Base-by-base conservation (phyloP, 2,888 invertebrate genomes). In the Entomobrya multifasciata region DNA sequence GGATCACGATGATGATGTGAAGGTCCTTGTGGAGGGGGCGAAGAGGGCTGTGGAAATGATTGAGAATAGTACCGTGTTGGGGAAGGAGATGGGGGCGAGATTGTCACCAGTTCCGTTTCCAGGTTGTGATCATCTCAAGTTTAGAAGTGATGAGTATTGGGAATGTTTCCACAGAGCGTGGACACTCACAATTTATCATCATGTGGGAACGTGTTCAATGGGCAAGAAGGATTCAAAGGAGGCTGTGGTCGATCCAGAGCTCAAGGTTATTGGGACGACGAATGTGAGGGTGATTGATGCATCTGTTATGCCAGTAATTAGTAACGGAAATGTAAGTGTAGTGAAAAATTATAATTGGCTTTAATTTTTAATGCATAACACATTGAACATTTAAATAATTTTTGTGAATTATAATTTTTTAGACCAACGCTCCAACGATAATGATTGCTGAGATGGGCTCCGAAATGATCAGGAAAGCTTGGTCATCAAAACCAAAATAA, bases 221-320 rank as follows among this genome's bases (percentile, higher is more conserved):
- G 90, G 90, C 4, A 88, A 81, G 49, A 81, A 78, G 36, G 88
- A 82, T 30, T 85, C 87, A 5, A 87, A 83, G 17, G 65, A 88
- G 13, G 90, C 90, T 20, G 90, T 90, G 15, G 88, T 90, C 0
- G 90, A 90, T 60, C 83, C 88, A 20, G 88, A 90, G 27, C 86
- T 90, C 13, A 84, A 84, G 67, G 87, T 90, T 20, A 57, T 89
- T 65, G 90, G 90, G 30, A 89, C 87, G 4, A 88, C 77, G 17
- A 87, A 88, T 20, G 78, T 90, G 1, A 67, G 90, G 0, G 89
- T 90, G 10, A 86, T 88, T 36, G 90, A 90, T 41, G 76, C 88
- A 3, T 76, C 79, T 25, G 60, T 90, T n/a, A 90, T 90, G 90
- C 90, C 90, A 25, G 80, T 78, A 13, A 88, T 90, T n/a, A 74